Percentiles rank a stretch among this genome's conserved stretches.
These are phyloP conservation scores for Varanus komodoensis DNA, from an alignment of 2,113 vertebrate species.

Conservation along the genomic window DNA sequence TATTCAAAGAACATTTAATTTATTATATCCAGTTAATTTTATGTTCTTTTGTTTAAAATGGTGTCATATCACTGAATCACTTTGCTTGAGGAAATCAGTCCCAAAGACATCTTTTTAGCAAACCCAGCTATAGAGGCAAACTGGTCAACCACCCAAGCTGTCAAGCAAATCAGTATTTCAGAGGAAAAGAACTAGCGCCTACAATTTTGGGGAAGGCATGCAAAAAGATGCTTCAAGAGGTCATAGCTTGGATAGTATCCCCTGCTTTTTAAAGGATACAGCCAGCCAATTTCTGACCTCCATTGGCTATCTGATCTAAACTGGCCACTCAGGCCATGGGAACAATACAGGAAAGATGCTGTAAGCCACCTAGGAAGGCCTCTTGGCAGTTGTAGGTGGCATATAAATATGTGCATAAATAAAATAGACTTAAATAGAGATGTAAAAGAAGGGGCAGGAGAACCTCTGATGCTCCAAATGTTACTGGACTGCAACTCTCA, in stretches of 20 bases:
- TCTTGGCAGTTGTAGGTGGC: too few relatives aligned
- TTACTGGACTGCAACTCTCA: too few relatives aligned
- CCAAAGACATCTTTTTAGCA: conserved; percentile 82
- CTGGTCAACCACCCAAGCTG: background rate
- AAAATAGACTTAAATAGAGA: too few relatives aligned
- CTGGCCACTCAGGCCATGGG: background rate
- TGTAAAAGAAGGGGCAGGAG: too few relatives aligned
- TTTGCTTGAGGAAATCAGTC: conserved; percentile 51
- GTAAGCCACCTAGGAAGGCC: too few relatives aligned
- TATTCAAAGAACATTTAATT: conserved; percentile 68
- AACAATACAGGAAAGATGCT: background rate
- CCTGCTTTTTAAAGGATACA: background rate
- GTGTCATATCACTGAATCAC: conserved; percentile 79
- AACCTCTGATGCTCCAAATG: too few relatives aligned
- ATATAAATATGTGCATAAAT: too few relatives aligned
- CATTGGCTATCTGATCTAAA: background rate
- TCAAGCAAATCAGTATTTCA: background rate
- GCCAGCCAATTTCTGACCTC: background rate
- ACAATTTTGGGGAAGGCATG: background rate
- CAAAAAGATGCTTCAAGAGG: background rate
- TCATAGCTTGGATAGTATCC: background rate
- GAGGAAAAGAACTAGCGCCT: background rate
- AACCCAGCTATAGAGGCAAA: conserved; percentile 32
- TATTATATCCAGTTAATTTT: conserved; percentile 77
- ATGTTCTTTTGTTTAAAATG: conserved; percentile 85